Evolutionary conservation across 2,113 vertebrate genomes (phyloP).

Genomic region (Tapirus terrestris): DNA sequence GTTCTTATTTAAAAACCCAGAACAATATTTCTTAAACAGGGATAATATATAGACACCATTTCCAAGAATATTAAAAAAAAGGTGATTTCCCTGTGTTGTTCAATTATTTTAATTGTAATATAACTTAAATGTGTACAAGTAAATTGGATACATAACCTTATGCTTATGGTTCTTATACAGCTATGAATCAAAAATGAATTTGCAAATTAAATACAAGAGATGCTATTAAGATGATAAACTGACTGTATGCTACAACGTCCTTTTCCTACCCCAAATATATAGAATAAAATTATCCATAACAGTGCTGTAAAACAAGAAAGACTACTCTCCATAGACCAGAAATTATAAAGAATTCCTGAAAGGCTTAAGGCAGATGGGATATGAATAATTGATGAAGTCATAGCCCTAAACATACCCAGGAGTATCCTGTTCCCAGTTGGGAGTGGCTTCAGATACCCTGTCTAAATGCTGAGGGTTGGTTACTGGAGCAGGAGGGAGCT

Average conservation of each 20-base stretch:
- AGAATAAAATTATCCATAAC: slow-evolving; percentile 35
- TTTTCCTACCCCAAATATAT: slow-evolving; percentile 18
- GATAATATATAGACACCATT: not conserved
- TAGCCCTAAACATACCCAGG: not conserved
- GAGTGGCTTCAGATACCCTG: not conserved
- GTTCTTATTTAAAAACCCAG: not conserved
- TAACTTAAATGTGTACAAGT: not conserved
- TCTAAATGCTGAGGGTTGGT: not conserved
- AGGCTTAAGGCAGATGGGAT: slow-evolving; percentile 57
- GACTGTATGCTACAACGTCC: not conserved
- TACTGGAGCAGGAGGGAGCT: not conserved
- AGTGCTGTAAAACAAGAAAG: not conserved
- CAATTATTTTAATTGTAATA: slow-evolving; percentile 46
- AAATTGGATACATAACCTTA: not conserved
- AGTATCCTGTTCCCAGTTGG: not conserved
- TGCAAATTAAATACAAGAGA: slow-evolving; percentile 47
- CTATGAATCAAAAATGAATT: slow-evolving; percentile 58
- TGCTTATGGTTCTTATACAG: not conserved
- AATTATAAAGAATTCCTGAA: slow-evolving; percentile 44
- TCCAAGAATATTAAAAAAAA: not conserved
- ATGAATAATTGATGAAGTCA: slow-evolving; percentile 44
- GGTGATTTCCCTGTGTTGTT: not conserved
- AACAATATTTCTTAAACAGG: slow-evolving; percentile 31
- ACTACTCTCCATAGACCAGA: not conserved
- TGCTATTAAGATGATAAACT: slow-evolving; percentile 56